Base-by-base conservation (phyloP, 1,140 invertebrate species). In the Zaprionus nigranus region DNA sequence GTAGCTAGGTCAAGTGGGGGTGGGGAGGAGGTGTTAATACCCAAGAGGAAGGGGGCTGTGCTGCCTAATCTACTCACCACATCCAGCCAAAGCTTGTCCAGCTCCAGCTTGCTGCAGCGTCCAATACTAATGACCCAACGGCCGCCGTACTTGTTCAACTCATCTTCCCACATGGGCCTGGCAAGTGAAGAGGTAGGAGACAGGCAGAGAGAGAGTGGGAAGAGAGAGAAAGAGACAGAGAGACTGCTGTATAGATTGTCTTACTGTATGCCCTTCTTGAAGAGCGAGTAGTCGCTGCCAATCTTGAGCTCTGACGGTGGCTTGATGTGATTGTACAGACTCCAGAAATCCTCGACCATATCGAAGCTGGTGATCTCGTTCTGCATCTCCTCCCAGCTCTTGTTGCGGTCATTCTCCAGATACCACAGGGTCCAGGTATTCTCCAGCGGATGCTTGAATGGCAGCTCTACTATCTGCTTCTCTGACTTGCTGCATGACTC, bases 351-450 rank as follows among this genome's bases (percentile, higher is more conserved):
- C 95, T 99, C 99, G 36, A 99, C 98, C 54, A 98, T 99, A 91
- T 98, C 96, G 93, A 99, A 99, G 62, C 96, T 96, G 12, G 97
- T 97, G 46, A 99, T 96, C 93, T 98, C 96, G 82, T 97, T 96
- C 75, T 98, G 95, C 75, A 85, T 66, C 5, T 88, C 97, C 93
- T 98, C 97, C 99, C 99, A 99, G 69, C 94, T 92, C 92, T 97
- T 97, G 73, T 94, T 96, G 88, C 96, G 96, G 93, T 99, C 98
- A 88, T 96, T 97, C 93, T 99, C 99, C 92, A 96, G 98, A 93
- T 98, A 99, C 99, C 99, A 99, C 43, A 99, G 94, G 1, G 98
- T 98, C 99, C 99, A 99, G 28, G 95, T 96, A 93, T 98, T 97
- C 93, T 99, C 98, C 51, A 99, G 92, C 1, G 98, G 98, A 94